Base-by-base conservation (phyloP, 2,113 vertebrate species). In the Etheostoma spectabile region DNA sequence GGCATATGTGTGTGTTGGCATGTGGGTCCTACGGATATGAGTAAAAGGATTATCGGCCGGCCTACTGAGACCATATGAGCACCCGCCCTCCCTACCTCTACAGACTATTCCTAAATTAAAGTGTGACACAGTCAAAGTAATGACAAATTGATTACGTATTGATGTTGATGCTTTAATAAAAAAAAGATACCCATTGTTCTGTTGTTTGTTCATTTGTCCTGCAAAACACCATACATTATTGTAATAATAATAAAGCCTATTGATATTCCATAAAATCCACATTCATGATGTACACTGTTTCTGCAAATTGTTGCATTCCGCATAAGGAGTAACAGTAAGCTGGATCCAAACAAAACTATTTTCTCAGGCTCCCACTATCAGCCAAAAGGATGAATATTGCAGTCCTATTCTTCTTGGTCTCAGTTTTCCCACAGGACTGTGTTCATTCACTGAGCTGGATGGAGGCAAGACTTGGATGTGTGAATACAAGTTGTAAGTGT, bases 11-110 rank as follows among this genome's bases (percentile, higher is more conserved):
- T 65, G 42, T 66, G 74, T 45, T 30, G 68, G 79, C 87, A 89
- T 89, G 87, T 90, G 83, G 86, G 80, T 69, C 67, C 83, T 78
- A 69, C 79, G 87, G 92, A 91, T 90, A 90, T 89, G 88, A 93
- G 69, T 67, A 64, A 84, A 86, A 82, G 86, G 93, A 92, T 93
- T 92, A 94, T 91, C 81, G 74, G 80, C 60, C 51, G 55, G 75
- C 88, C 88, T 21, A 89, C 91, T 88, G 88, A 84, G 87, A 88
- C 82, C 89, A 91, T 86, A 85, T 89, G 89, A 93, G 60, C 85
- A 67, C 46, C 38, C 38, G n/a, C n/a, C 30, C 8, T 2, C 38
- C 38, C 38, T 10, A 11, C 38, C 48, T 63, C 67, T 51, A 45
- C 22, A 64, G 72, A 57, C n/a, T 8, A 57, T 21, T 55, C 72